These are phyloP conservation scores for Poeciliopsis presidionis DNA, from an alignment of 2,797 vertebrate species.

Conservation along the genomic window DNA sequence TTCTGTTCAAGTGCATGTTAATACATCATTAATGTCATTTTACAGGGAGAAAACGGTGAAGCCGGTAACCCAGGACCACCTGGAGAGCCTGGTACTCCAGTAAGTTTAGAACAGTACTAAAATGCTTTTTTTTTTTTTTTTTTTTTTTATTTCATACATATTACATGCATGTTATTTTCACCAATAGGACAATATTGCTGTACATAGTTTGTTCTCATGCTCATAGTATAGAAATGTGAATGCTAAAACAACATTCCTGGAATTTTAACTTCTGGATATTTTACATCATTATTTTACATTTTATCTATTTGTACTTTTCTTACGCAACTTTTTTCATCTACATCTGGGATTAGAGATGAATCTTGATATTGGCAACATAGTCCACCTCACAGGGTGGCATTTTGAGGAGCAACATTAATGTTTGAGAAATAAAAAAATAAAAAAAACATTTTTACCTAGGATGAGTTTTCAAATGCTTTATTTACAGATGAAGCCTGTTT, in stretches of 20 bases:
- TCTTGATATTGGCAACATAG: background rate
- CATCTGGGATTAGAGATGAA: background rate
- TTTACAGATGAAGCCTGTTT: background rate
- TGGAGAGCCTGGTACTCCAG: slow-evolving; percentile 89
- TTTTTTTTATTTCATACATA: background rate
- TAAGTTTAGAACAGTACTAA: slow-evolving; percentile 76
- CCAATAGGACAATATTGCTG: background rate
- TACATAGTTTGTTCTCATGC: background rate
- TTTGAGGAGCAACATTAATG: background rate
- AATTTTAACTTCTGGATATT: background rate
- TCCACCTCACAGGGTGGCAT: background rate
- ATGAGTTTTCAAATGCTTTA: background rate
- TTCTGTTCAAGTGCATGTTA: background rate
- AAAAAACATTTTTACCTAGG: background rate
- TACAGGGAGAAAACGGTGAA: slow-evolving; percentile 94
- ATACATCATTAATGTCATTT: slow-evolving; percentile 23
- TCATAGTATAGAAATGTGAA: background rate
- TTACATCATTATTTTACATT: background rate
- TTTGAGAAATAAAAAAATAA: background rate
- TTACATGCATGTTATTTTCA: background rate
- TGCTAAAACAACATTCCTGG: too few relatives aligned
- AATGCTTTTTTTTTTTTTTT: background rate
- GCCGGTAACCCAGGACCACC: slow-evolving; percentile 94
- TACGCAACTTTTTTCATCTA: background rate
- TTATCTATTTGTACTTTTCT: background rate